These are phyloP conservation scores for Cyanoliseus patagonus DNA, from an alignment of 2,113 vertebrate genomes.

Conservation along the genomic window DNA sequence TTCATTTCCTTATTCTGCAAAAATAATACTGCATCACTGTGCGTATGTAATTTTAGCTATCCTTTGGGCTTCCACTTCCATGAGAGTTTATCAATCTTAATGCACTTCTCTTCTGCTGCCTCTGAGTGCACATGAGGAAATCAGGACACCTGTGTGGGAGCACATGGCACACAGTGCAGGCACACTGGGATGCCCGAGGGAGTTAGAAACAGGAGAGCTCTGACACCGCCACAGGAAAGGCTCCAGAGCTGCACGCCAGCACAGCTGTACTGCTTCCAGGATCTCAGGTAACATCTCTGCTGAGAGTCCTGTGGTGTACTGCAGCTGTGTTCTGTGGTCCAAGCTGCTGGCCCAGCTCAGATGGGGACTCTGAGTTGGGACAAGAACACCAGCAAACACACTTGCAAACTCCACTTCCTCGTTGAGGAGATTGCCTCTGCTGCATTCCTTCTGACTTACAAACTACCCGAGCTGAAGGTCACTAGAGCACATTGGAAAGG, in stretches of 20 bases:
- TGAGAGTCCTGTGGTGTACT: neutral
- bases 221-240: neutral
- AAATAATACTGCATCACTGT: neutral
- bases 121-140: neutral
- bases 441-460: neutral
- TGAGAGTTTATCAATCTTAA: neutral
- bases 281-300: neutral
- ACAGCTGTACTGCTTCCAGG: fast-evolving
- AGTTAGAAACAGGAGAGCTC: neutral
- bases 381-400: fast-evolving
- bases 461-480: fast-evolving
- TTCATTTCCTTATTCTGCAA: neutral
- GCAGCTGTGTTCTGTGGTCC: neutral
- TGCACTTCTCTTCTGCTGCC: neutral
- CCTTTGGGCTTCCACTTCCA: neutral
- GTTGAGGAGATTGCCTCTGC: neutral
- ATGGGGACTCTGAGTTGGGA: neutral
- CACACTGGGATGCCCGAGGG: fast-evolving
- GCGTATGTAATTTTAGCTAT: neutral
- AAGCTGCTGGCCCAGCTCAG: neutral
- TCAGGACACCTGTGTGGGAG: neutral
- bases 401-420: neutral
- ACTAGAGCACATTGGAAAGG: neutral
- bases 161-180: fast-evolving
- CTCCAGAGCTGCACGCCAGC: neutral